Evolutionary conservation across 2,797 vertebrate species (phyloP).

Genomic region (Pipistrellus pipistrellus): DNA sequence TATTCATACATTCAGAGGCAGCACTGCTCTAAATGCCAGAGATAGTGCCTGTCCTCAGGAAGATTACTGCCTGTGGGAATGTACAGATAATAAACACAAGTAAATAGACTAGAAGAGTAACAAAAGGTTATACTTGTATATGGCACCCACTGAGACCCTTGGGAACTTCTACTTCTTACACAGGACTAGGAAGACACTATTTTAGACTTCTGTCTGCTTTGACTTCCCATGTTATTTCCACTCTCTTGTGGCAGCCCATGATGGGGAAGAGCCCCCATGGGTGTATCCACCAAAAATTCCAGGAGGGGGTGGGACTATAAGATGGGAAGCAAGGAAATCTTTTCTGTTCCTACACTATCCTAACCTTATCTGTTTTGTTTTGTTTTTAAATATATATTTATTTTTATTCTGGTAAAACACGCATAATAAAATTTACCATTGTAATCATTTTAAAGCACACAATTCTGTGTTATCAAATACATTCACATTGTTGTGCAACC

Average conservation of each 20-base stretch:
- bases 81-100: not conserved
- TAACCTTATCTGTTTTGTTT: not conserved
- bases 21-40: not conserved
- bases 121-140: not conserved
- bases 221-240: not conserved
- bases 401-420: conserved; percentile 3
- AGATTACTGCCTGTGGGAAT: not conserved
- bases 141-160: not conserved
- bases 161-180: not conserved
- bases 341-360: not conserved
- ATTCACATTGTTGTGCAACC: not conserved
- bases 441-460: not conserved
- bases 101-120: not conserved
- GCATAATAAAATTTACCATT: not conserved
- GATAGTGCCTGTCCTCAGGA: not conserved
- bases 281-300: not conserved
- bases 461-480: not conserved
- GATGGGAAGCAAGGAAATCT: not conserved
- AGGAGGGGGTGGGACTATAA: not conserved
- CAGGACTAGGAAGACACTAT: not conserved
- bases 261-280: not conserved
- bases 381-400: too few relatives aligned
- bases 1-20: not conserved
- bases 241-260: not conserved
- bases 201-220: not conserved